Conservation (phyloP, 1,140 invertebrate genomes). For the Aricia agestis region DNA sequence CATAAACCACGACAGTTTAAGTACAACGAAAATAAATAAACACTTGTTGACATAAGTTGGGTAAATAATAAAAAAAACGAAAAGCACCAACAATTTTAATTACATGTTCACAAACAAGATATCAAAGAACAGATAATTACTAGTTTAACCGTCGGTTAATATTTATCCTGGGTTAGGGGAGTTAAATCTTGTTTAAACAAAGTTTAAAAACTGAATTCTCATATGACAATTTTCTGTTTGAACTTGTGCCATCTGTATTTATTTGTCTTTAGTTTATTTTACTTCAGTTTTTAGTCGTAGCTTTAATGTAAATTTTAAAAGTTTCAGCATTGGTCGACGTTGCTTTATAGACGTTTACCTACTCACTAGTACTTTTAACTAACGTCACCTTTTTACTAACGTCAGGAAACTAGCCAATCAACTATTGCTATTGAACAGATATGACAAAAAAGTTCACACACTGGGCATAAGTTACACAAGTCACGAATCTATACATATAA, state of each 20-base stretch:
- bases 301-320: too few relatives aligned
- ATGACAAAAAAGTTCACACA: too few relatives aligned
- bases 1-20: not conserved
- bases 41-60: not conserved
- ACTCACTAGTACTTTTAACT: too few relatives aligned
- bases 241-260: not conserved
- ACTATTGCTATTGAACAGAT: too few relatives aligned
- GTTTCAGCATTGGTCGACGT: too few relatives aligned
- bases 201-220: conserved; percentile 9
- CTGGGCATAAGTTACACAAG: too few relatives aligned
- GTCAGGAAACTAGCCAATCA: too few relatives aligned
- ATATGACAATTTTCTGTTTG: not conserved
- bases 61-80: conserved; percentile 24
- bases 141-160: conserved; percentile 26
- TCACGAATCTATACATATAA: too few relatives aligned
- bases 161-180: conserved; percentile 19
- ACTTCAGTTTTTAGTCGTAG: not conserved
- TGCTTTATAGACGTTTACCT: too few relatives aligned
- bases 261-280: not conserved
- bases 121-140: conserved; percentile 30
- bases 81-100: conserved; percentile 23
- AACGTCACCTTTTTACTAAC: too few relatives aligned
- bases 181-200: not conserved
- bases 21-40: not conserved
- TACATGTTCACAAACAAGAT: conserved; percentile 8